These are phyloP conservation scores for Neotragus pygmaeus DNA, from an alignment of 2,113 vertebrate species.

Conservation along the genomic window DNA sequence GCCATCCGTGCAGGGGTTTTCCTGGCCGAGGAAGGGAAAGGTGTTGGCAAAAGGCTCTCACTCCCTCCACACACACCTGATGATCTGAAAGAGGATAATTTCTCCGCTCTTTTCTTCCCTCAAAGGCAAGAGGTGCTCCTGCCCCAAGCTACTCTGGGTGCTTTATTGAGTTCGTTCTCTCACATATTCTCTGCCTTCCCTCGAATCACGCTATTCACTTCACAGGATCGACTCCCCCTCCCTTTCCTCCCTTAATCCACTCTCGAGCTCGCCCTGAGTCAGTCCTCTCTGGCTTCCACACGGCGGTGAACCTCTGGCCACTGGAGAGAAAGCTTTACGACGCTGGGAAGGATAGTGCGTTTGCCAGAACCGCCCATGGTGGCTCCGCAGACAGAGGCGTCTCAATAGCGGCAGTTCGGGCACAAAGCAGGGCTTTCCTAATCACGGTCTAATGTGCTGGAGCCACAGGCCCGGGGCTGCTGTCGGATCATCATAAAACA, in stretches of 20 bases:
- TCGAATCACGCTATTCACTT: background rate
- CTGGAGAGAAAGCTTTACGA: background rate
- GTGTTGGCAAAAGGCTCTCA: background rate
- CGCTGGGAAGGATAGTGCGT: background rate
- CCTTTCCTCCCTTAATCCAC: background rate
- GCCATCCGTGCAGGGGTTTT: background rate
- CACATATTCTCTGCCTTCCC: background rate
- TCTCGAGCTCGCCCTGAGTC: background rate
- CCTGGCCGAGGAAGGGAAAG: background rate
- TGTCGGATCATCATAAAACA: conserved; percentile 41
- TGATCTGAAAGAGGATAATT: background rate
- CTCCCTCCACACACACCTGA: background rate
- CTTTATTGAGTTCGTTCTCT: background rate
- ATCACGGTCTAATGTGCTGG: conserved; percentile 39
- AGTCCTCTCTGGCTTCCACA: background rate
- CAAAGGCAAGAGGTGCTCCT: background rate
- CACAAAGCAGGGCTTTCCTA: background rate
- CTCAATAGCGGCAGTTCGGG: background rate
- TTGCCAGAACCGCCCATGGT: background rate
- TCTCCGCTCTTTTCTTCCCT: background rate
- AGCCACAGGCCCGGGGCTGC: conserved; percentile 16
- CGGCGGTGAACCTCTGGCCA: background rate
- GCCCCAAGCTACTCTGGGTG: background rate
- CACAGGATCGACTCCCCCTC: background rate
- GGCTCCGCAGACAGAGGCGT: background rate